Percentiles rank a stretch among this genome's conserved stretches.
Conservation (phyloP, 2,113 vertebrate species). For the Pseudopodoces humilis region DNA sequence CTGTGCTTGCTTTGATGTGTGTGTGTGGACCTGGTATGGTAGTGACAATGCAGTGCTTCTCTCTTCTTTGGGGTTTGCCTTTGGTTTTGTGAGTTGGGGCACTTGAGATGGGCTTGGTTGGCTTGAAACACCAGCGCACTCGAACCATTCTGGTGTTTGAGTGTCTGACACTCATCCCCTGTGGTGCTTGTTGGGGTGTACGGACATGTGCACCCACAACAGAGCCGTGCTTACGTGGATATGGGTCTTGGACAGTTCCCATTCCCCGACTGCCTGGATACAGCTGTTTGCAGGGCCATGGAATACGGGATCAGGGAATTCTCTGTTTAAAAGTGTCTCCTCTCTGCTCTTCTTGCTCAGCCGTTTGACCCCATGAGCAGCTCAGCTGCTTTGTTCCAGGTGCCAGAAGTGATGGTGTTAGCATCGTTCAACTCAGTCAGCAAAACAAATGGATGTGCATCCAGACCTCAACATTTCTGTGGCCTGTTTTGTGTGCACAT, state of each 20-base stretch:
- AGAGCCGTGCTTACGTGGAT: fast-evolving
- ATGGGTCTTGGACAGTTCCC: neutral
- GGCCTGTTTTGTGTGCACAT: neutral
- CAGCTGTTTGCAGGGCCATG: neutral
- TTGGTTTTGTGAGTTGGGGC: neutral
- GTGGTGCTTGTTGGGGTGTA: neutral
- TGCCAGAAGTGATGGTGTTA: neutral
- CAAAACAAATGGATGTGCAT: neutral
- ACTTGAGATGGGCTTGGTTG: neutral
- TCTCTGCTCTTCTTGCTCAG: neutral
- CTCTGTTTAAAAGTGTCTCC: neutral
- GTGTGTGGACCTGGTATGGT: neutral
- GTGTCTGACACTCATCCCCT: neutral
- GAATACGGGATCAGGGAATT: neutral
- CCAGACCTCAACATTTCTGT: neutral
- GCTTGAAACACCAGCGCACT: neutral
- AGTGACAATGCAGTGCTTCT: neutral
- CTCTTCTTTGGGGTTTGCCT: neutral
- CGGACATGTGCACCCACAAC: fast-evolving
- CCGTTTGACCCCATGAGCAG: neutral
- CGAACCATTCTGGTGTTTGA: neutral
- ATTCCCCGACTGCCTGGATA: neutral
- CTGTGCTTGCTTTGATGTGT: neutral
- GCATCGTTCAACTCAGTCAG: neutral
- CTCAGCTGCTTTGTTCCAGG: neutral